Evolutionary conservation across 2,113 vertebrate genomes (phyloP), one percentile per base, ranked within the genome.

Genomic region (Tretioscincus oriximinensis): DNA sequence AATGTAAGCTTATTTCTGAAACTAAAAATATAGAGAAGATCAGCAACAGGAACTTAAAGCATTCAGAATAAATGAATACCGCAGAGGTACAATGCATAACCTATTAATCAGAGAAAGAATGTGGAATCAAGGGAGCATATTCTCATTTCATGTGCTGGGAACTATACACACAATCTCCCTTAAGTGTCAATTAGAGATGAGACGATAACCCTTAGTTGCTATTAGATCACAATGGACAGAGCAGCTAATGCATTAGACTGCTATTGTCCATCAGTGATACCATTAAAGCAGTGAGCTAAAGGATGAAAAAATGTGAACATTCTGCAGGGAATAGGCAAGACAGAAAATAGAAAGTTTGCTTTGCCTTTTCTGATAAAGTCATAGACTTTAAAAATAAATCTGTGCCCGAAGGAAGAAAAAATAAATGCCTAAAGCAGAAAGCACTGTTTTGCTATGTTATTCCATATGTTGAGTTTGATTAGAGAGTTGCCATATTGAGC

Each of bases 181-280:
- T 85, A 79, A 84, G 65, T 78, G 41, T 74, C 74, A 81, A 64
- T 82, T 82, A 81, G 49, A 84, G 31, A 68, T 28, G 16, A 77
- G 1, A 67, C 41, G 68, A 74, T 65, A 78, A 26, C 24, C 65
- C 28, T 81, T 78, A 74, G 31, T 63, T 74, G 65, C 12, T 75
- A 73, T 67, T 81, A 76, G 71, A 84, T 64, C 65, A 75, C 72
- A 84, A 71, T 45, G 67, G 78, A 71, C 21, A 74, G 80, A 81
- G 65, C 24, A 79, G 49, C 11, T 82, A 26, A 35, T 67, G 67
- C 63, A 54, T 7, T 26, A 35, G 0, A 5, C 9, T 76, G 29
- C 41, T 54, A 51, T 35, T 81, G 76, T 60, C 31, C 14, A 76
- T 77, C 26, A 54, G 2, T 83, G 28, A 70, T 28, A 24, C 1